Evolutionary conservation across 2,888 invertebrate genomes (phyloP).

Genomic region (Prenolepis imparis): DNA sequence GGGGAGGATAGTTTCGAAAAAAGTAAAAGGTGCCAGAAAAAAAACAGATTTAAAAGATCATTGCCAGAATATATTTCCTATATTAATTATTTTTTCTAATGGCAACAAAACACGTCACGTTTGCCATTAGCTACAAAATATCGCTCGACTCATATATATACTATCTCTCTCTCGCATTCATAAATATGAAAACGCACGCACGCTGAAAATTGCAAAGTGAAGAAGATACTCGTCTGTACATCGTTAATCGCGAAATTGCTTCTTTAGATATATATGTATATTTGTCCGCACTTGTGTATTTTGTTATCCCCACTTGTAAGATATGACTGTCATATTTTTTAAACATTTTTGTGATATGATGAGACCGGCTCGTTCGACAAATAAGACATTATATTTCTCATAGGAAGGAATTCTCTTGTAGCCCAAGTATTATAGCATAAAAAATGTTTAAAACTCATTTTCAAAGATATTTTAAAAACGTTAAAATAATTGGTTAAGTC

Average conservation of each 20-base stretch:
- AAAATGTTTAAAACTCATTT: too few relatives aligned
- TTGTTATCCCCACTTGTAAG: background rate
- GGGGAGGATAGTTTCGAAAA: background rate
- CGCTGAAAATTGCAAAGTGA: constrained; percentile 54
- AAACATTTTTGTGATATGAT: background rate
- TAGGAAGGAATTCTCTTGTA: constrained; percentile 1
- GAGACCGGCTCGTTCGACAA: background rate
- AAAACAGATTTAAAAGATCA: constrained; percentile 42
- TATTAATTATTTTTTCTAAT: constrained; percentile 48
- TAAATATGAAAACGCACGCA: constrained; percentile 63
- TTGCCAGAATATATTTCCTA: constrained; percentile 69
- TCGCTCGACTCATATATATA: constrained; percentile 41
- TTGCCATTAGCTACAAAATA: constrained; percentile 48
- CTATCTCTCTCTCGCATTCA: constrained; percentile 62
- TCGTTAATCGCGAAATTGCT: constrained; percentile 28
- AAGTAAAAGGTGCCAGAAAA: background rate
- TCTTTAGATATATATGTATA: constrained; percentile 40
- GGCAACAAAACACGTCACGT: constrained; percentile 51
- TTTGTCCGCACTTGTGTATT: constrained; percentile 14
- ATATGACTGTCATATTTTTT: constrained; percentile 21
- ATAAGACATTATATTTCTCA: background rate
- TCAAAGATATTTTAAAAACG: too few relatives aligned
- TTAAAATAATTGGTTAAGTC: too few relatives aligned
- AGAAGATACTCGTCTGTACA: constrained; percentile 37
- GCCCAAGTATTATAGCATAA: too few relatives aligned